Evolutionary conservation across 2,888 invertebrate species (phyloP), one percentile per base, ranked within the genome.

Genomic region (Alloplasta piceator): DNA sequence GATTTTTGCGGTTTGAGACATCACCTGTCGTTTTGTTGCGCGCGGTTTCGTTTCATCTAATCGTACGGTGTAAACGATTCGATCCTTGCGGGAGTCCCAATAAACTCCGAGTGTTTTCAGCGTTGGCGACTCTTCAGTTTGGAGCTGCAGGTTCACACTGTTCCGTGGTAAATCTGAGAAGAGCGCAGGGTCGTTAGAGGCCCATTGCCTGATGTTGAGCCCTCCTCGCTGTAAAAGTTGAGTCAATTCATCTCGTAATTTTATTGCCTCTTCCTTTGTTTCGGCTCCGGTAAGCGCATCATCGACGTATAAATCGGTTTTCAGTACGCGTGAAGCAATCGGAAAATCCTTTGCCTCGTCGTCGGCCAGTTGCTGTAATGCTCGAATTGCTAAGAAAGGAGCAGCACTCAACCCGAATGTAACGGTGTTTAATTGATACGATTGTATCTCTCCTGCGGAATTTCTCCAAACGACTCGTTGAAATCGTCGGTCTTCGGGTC

Each of bases 241-340:
- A 6, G 16, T 55, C 0, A 74, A 2, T 46, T 79, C 63, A 14
- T 72, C 36, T 10, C 67, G 36, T 5, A 63, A 43, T 7, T 36
- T 14, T 7, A 78, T 43, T 0, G 68, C 81, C 5, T 78, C 61
- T 6, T 72, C 63, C 5, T 26, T 7, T 5, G 39, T 64, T n/a
- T 52, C 5, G 1, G 76, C 79, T 9, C 85, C 85, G 0, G 83
- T 70, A 6, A 86, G 26, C 0, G 85, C 50, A 63, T 89, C 88
- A 58, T 89, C 87, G 5, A 89, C 84, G 55, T 89, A 89, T n/a
- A 86, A 80, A 50, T 87, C 84, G 0, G 60, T 50, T 10, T n/a
- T 46, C 6, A 85, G n/a, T 5, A 70, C 64, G 14, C 56, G 9
- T 0, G 84, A 55, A 6, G 85, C 84, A 0, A 52, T 6, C 3